A percentile compares a stretch with the other conserved stretches of the same genome.
Evolutionary conservation across 1,140 invertebrate genomes (phyloP).

Genomic region (Mylabris phalerata): DNA sequence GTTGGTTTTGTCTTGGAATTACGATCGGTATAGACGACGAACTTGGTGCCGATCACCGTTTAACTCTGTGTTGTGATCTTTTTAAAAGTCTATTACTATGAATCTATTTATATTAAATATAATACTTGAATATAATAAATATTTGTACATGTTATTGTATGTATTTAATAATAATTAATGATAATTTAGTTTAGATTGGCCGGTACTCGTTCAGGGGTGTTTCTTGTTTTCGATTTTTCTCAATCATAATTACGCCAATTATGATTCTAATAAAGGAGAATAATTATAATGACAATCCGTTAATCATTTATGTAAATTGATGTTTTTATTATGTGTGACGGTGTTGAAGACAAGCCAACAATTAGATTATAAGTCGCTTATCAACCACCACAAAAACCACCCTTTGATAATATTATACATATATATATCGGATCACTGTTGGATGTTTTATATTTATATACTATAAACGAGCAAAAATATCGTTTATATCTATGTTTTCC

Average conservation of each 20-base stretch:
- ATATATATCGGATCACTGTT: constrained; percentile 32
- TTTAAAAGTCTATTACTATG: constrained; percentile 45
- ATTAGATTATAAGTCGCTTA: constrained; percentile 34
- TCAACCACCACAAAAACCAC: neutral
- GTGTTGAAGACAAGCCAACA: constrained; percentile 17
- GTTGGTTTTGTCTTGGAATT: too few relatives aligned
- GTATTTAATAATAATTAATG: constrained; percentile 30
- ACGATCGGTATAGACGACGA: too few relatives aligned
- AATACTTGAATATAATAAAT: constrained; percentile 40
- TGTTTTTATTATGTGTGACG: constrained; percentile 36
- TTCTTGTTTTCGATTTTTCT: too few relatives aligned
- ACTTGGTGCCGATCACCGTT: constrained; percentile 9
- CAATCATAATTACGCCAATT: too few relatives aligned
- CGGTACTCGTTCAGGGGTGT: constrained; percentile 8
- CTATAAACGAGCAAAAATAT: constrained; percentile 1
- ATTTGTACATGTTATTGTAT: constrained; percentile 44
- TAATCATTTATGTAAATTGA: constrained; percentile 30
- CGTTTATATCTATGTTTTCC: constrained; percentile 30
- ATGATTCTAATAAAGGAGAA: neutral
- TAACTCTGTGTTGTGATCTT: constrained; percentile 46
- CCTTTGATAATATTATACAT: constrained; percentile 21
- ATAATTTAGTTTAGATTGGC: constrained; percentile 16
- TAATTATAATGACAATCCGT: constrained; percentile 37
- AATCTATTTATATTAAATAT: constrained; percentile 42
- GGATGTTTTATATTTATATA: constrained; percentile 30